phyloP scores from a whole-genome alignment of 2,797 vertebrate species.

The Anabacerthia variegaticeps region DNA sequence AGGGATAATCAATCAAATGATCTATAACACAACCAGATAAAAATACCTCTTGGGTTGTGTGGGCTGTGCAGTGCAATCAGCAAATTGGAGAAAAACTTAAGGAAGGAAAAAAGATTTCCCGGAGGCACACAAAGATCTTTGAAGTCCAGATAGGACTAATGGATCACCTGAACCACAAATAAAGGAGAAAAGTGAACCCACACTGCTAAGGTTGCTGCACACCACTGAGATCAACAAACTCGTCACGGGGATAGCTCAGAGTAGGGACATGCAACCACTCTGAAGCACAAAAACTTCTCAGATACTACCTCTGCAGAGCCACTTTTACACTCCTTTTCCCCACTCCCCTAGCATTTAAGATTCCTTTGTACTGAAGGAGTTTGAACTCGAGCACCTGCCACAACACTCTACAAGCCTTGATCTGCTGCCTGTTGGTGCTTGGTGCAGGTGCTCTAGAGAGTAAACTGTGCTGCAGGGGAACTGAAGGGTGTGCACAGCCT shows the following conservation, averaged over 20 bases:
- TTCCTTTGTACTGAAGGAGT: not conserved
- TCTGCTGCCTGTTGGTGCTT: fast-evolving
- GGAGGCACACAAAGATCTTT: conserved; percentile 73
- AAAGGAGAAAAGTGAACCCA: not conserved
- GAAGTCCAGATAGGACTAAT: conserved; percentile 31
- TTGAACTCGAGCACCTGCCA: not conserved
- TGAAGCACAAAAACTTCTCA: not conserved
- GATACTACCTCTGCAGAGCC: not conserved
- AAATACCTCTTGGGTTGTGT: conserved; percentile 67
- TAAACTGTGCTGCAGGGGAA: not conserved
- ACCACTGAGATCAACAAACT: not conserved
- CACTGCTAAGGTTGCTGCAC: not conserved
- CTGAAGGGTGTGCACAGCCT: not conserved
- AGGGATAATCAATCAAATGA: not conserved
- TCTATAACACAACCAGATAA: not conserved
- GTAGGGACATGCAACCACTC: not conserved
- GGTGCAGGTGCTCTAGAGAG: not conserved
- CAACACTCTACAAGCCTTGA: not conserved
- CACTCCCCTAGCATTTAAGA: not conserved
- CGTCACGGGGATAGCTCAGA: not conserved
- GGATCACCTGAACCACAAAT: not conserved
- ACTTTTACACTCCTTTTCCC: not conserved
- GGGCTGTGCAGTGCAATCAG: conserved; percentile 76
- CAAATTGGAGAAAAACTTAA: conserved; percentile 70
- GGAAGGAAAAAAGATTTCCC: conserved; percentile 71